Conservation (phyloP, 2,113 vertebrate genomes). For the Dipodomys stephensi region DNA sequence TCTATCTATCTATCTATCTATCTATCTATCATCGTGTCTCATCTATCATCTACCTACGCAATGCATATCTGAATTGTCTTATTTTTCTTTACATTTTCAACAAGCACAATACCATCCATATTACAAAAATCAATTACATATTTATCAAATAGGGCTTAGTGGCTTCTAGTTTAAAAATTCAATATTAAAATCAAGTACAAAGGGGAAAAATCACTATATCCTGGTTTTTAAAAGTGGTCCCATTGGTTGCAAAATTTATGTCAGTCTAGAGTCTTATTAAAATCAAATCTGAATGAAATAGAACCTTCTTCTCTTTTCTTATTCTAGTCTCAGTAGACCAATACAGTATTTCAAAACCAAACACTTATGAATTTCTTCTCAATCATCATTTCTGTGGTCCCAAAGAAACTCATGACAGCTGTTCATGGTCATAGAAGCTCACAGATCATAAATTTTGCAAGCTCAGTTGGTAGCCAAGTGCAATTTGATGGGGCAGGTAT, state of each 20-base stretch:
- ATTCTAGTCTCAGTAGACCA: constrained; percentile 26
- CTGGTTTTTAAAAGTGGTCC: constrained; percentile 51
- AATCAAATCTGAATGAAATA: constrained; percentile 64
- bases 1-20: too few species aligned
- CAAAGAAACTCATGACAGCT: constrained; percentile 67
- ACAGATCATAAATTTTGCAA: constrained; percentile 70
- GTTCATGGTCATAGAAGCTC: constrained; percentile 56
- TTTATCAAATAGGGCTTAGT: constrained; percentile 34
- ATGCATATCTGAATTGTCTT: neutral
- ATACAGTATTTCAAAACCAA: constrained; percentile 57
- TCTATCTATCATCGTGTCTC: neutral
- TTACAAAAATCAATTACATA: constrained; percentile 45
- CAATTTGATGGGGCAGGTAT: constrained; percentile 34
- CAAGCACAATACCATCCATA: neutral
- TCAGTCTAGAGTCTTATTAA: constrained; percentile 62
- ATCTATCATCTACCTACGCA: too few species aligned
- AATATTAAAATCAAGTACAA: constrained; percentile 61
- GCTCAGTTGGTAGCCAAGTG: constrained; percentile 45
- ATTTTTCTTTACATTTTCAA: constrained; percentile 36
- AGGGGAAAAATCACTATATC: constrained; percentile 15
- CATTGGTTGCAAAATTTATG: constrained; percentile 60
- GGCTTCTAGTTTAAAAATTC: constrained; percentile 41
- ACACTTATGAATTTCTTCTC: constrained; percentile 40
- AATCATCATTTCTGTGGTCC: neutral
- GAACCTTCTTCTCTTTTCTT: constrained; percentile 47